phyloP scores from a whole-genome alignment of 2,888 invertebrate genomes.

The Melieria picta region DNA sequence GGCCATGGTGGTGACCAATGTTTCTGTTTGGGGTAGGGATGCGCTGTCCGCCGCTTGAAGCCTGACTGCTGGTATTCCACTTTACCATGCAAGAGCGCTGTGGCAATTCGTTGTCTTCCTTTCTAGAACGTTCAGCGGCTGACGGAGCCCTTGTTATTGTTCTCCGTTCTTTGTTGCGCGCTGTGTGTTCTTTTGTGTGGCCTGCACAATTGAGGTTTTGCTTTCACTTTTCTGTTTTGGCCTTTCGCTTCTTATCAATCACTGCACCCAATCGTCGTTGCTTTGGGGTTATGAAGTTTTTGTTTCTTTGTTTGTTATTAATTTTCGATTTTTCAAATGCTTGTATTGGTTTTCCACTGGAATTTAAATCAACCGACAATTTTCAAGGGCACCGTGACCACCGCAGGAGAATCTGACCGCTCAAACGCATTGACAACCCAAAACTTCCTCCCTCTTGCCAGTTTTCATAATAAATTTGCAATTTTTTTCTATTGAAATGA shows the following conservation, averaged over 20 bases:
- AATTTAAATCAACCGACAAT: not conserved
- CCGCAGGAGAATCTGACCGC: not conserved
- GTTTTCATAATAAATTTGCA: not conserved
- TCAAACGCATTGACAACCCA: slow-evolving; percentile 1
- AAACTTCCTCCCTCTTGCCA: not conserved
- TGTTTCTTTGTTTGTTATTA: not conserved
- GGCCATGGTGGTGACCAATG: slow-evolving; percentile 13
- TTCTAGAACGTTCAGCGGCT: not conserved
- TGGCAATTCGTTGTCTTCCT: not conserved
- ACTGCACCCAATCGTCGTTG: not conserved
- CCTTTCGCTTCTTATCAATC: not conserved
- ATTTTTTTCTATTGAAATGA: not conserved
- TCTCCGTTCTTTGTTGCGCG: not conserved
- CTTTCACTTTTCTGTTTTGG: not conserved
- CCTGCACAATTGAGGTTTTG: not conserved
- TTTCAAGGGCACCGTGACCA: not conserved
- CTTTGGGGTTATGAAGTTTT: not conserved
- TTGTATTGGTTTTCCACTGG: not conserved
- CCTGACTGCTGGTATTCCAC: not conserved
- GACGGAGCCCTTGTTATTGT: not conserved
- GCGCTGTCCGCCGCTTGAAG: not conserved
- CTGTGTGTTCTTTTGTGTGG: not conserved
- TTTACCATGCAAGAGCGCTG: not conserved
- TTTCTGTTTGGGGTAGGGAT: not conserved
- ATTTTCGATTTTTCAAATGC: not conserved